These are phyloP conservation scores for Theonella swinhoei DNA, from an alignment of 37 sponge, comb jelly and placozoan genomes.

Conservation along the genomic window DNA sequence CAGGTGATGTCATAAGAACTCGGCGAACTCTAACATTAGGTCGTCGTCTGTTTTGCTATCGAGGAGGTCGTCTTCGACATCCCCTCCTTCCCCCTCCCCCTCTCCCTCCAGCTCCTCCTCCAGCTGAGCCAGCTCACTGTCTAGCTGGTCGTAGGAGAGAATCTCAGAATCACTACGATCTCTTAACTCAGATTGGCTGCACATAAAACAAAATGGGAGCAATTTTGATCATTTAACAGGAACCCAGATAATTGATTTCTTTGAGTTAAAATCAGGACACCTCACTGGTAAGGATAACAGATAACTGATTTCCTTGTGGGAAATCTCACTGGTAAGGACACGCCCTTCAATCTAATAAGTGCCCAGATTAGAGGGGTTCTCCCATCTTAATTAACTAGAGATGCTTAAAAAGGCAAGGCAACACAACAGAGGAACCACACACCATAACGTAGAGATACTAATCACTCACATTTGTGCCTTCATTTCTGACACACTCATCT, in stretches of 20 bases:
- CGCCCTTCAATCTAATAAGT: no score
- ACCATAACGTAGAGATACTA: no score
- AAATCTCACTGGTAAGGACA: no score
- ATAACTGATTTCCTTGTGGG: no score
- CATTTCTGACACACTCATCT: slow-evolving; percentile 40
- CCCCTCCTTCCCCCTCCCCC: not conserved
- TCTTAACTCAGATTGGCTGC: slow-evolving; percentile 31
- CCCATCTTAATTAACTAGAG: no score
- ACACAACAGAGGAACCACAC: no score
- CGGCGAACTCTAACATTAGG: slow-evolving; percentile 71
- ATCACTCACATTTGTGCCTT: slow-evolving; percentile 61
- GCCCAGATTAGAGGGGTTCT: no score
- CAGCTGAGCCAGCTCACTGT: not conserved
- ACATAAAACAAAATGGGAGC: no score
- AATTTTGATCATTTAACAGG: not conserved
- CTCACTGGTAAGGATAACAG: no score
- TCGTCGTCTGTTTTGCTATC: slow-evolving; percentile 69
- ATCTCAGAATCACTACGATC: not conserved
- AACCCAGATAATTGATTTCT: not conserved
- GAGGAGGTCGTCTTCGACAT: not conserved
- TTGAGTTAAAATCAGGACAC: no score
- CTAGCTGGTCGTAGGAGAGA: not conserved
- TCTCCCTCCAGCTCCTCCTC: slow-evolving; percentile 37
- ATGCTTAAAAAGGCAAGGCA: no score
- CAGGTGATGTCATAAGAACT: slow-evolving; percentile 33